phyloP scores from a whole-genome alignment of 2,113 vertebrate genomes.

The Oxygymnocypris stewartii region DNA sequence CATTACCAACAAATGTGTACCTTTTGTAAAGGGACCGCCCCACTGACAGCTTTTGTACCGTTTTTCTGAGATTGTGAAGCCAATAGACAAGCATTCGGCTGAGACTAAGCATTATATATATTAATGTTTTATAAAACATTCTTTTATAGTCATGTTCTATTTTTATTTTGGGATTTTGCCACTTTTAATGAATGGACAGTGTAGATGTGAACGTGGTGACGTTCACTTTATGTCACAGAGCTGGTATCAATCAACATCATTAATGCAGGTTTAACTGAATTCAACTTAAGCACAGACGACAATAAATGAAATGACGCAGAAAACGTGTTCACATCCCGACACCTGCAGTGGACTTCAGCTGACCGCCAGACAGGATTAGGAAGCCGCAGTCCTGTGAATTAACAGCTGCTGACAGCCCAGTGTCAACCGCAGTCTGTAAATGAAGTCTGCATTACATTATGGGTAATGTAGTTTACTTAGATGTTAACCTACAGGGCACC shows the following conservation, averaged over 20 bases:
- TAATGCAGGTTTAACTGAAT: slow-evolving; percentile 12
- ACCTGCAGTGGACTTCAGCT: slow-evolving; percentile 1
- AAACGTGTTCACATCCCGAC: not conserved
- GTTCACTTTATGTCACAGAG: not conserved
- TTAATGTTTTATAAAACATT: too few relatives aligned
- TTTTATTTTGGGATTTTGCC: not conserved
- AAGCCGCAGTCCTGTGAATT: slow-evolving; percentile 42
- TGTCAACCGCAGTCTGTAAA: slow-evolving; percentile 19
- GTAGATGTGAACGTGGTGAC: not conserved
- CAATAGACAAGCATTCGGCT: too few relatives aligned
- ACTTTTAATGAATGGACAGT: not conserved
- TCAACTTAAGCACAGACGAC: not conserved
- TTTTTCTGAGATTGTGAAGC: too few relatives aligned
- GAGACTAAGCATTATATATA: too few relatives aligned
- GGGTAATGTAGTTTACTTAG: slow-evolving; percentile 44
- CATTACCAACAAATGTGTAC: too few relatives aligned
- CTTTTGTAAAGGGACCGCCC: too few relatives aligned
- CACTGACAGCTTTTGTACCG: too few relatives aligned
- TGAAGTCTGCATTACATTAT: slow-evolving; percentile 36
- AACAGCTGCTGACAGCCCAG: slow-evolving; percentile 55
- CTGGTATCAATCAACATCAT: not conserved
- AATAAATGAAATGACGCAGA: not conserved
- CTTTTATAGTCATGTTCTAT: not conserved
- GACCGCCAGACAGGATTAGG: slow-evolving; percentile 18
- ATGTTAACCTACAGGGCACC: slow-evolving; percentile 52